Evolutionary conservation across 2,797 vertebrate genomes (phyloP).

Genomic region (Cuculus canorus): DNA sequence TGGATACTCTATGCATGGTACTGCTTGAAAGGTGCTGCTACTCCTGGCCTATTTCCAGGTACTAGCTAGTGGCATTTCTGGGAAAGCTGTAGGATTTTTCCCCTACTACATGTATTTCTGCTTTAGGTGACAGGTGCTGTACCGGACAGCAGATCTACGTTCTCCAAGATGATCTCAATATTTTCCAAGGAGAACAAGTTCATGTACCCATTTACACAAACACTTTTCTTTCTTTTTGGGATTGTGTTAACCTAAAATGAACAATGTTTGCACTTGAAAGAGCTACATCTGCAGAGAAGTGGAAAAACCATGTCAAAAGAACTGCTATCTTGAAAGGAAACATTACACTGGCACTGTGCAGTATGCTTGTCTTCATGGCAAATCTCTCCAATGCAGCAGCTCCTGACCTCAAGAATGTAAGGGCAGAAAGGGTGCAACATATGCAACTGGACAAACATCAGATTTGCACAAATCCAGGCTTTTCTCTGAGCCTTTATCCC

Average conservation of each 20-base stretch:
- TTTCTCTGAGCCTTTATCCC: not conserved
- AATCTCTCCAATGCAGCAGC: not conserved
- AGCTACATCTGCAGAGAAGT: not conserved
- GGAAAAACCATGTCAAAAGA: not conserved
- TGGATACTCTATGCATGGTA: not conserved
- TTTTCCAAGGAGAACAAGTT: not conserved
- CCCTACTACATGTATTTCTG: not conserved
- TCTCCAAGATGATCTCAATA: not conserved
- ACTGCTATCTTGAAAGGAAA: not conserved
- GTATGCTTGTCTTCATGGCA: not conserved
- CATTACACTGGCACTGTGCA: not conserved
- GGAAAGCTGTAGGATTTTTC: not conserved
- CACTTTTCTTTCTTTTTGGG: not conserved
- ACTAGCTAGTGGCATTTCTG: not conserved
- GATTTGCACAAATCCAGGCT: not conserved
- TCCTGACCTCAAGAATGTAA: not conserved
- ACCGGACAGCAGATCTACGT: not conserved
- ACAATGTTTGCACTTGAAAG: not conserved
- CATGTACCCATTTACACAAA: not conserved
- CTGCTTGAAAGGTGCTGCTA: not conserved
- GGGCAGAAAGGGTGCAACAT: not conserved
- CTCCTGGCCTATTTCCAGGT: not conserved
- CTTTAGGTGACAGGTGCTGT: not conserved
- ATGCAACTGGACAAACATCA: not conserved
- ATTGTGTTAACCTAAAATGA: not conserved